A percentile compares a stretch with the other conserved stretches of the same genome.
Evolutionary conservation across 2,113 vertebrate species (phyloP).

Genomic region (Tretioscincus oriximinensis): DNA sequence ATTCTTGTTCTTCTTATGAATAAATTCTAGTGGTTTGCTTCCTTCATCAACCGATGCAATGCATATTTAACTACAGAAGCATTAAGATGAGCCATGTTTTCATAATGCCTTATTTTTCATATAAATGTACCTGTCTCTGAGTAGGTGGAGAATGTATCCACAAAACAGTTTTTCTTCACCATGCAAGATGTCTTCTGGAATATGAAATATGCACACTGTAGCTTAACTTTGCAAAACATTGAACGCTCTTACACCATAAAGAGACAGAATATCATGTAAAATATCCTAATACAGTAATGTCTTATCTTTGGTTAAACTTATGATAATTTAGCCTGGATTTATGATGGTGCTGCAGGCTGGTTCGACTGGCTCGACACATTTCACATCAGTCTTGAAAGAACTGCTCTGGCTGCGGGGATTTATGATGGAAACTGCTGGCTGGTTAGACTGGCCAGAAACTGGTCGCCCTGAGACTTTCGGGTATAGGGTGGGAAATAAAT

Average conservation of each 20-base stretch:
- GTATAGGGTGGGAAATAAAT: no score
- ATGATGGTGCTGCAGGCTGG: background rate
- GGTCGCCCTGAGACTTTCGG: no score
- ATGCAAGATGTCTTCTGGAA: background rate
- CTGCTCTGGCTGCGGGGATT: no score
- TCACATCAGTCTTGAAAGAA: no score
- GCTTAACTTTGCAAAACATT: background rate
- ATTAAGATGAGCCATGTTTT: conserved; percentile 12
- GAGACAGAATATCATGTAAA: background rate
- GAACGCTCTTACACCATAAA: background rate
- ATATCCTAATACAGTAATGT: background rate
- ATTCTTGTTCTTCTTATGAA: conserved; percentile 40
- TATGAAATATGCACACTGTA: background rate
- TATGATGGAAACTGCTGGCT: no score
- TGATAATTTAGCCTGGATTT: background rate
- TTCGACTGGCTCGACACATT: no score
- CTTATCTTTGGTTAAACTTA: background rate
- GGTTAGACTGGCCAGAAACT: no score
- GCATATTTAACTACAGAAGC: conserved; percentile 3
- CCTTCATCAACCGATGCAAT: background rate
- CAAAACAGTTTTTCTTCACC: conserved; percentile 15
- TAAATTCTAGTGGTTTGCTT: conserved; percentile 44
- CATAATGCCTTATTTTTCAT: conserved; percentile 16
- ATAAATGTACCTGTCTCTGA: background rate
- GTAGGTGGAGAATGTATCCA: background rate